phyloP scores from a whole-genome alignment of 2,888 invertebrate genomes.

The Ochropleura plecta region DNA sequence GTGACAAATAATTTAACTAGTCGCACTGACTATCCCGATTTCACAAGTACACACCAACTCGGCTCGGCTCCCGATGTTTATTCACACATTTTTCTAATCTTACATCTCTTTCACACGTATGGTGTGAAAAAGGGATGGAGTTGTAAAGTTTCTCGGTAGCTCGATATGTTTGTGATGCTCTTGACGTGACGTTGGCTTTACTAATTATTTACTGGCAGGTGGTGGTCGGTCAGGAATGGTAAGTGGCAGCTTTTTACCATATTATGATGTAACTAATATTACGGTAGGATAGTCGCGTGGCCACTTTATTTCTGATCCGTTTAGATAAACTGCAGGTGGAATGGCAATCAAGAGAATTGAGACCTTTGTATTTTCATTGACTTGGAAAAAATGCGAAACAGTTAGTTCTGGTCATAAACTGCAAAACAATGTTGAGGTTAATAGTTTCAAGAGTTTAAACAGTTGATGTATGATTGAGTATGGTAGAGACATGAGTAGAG shows the following conservation, averaged over 20 bases:
- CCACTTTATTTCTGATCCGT: slow-evolving; percentile 36
- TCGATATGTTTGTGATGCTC: slow-evolving; percentile 80
- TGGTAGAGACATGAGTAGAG: too few species aligned
- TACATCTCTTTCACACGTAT: slow-evolving; percentile 58
- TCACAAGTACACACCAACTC: slow-evolving; percentile 64
- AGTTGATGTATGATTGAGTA: not conserved
- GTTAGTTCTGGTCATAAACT: not conserved
- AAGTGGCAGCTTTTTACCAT: slow-evolving; percentile 48
- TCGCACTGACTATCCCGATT: slow-evolving; percentile 40
- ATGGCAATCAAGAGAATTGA: slow-evolving; percentile 11
- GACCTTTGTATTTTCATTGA: slow-evolving; percentile 19
- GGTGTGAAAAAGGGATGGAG: slow-evolving; percentile 67
- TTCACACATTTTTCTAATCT: slow-evolving; percentile 77
- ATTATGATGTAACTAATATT: slow-evolving; percentile 61
- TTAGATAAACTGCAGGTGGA: slow-evolving; percentile 47
- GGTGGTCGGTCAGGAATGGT: slow-evolving; percentile 53
- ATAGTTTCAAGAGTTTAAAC: not conserved
- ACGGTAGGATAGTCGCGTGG: slow-evolving; percentile 46
- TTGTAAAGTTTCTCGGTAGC: slow-evolving; percentile 86
- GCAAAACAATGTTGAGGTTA: not conserved
- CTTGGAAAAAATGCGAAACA: not conserved
- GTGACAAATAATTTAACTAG: slow-evolving; percentile 31
- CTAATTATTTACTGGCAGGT: slow-evolving; percentile 74
- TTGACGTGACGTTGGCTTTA: slow-evolving; percentile 75
- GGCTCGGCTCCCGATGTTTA: slow-evolving; percentile 72